Conservation (phyloP, 2,888 invertebrate genomes). For the Lasius platythorax region DNA sequence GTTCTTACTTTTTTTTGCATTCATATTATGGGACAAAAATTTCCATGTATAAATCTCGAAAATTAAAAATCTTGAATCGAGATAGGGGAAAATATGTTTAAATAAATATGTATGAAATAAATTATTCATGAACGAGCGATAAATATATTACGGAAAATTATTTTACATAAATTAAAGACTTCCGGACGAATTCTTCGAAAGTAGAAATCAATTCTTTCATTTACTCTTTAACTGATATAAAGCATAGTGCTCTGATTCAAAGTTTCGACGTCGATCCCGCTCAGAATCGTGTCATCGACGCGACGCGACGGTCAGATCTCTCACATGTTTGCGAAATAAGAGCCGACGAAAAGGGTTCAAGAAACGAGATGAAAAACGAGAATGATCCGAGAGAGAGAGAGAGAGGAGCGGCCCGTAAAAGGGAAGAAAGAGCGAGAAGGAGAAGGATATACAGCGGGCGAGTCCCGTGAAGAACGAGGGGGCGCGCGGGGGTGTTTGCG, state of each 20-base stretch:
- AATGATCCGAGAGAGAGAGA: not conserved
- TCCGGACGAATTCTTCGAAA: not conserved
- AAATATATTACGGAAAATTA: not conserved
- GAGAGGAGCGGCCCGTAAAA: not conserved
- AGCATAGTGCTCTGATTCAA: not conserved
- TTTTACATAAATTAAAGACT: slow-evolving; percentile 6
- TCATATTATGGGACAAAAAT: not conserved
- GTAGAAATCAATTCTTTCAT: not conserved
- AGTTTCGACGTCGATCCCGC: not conserved
- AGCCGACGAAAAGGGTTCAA: slow-evolving; percentile 40
- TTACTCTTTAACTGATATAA: not conserved
- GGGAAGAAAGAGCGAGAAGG: slow-evolving; percentile 41
- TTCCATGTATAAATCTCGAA: not conserved
- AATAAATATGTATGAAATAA: not conserved
- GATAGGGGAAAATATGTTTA: not conserved
- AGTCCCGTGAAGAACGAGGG: slow-evolving; percentile 44
- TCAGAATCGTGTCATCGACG: slow-evolving; percentile 33
- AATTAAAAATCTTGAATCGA: not conserved
- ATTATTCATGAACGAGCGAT: not conserved
- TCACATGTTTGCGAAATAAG: slow-evolving; percentile 44
- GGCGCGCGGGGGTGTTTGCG: slow-evolving; percentile 42
- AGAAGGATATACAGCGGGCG: slow-evolving; percentile 21
- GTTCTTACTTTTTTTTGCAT: slow-evolving; percentile 12
- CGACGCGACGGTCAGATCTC: slow-evolving; percentile 9
- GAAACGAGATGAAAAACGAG: slow-evolving; percentile 52